phyloP scores from a whole-genome alignment of 2,113 vertebrate species.

The Poecilia latipinna region DNA sequence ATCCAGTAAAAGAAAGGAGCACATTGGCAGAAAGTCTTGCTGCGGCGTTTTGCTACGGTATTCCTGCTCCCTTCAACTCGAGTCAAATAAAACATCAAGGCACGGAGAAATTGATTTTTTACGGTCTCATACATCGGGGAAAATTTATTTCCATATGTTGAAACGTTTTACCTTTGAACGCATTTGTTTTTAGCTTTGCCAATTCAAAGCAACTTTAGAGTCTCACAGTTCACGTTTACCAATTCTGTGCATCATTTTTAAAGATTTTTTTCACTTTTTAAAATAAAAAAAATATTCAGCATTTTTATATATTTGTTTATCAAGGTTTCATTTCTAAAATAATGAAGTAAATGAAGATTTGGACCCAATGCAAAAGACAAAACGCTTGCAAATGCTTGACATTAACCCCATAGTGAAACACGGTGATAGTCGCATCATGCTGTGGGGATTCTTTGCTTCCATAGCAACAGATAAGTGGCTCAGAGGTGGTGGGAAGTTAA shows the following conservation, averaged over 20 bases:
- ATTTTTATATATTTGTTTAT: not conserved
- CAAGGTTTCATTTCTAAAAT: not conserved
- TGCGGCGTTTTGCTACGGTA: not conserved
- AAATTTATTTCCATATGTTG: no score
- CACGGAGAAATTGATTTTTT: not conserved
- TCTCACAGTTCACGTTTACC: no score
- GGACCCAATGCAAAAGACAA: not conserved
- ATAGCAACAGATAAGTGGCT: not conserved
- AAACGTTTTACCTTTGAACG: no score
- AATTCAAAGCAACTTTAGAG: not conserved
- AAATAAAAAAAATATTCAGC: no score
- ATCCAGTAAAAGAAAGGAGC: not conserved
- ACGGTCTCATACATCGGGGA: not conserved
- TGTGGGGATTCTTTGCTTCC: not conserved
- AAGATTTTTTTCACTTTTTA: no score
- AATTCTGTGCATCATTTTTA: no score
- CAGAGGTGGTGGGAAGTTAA: not conserved
- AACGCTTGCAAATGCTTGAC: not conserved
- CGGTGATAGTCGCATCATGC: not conserved
- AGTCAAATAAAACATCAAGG: not conserved
- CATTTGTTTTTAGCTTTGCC: no score
- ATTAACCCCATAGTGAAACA: not conserved
- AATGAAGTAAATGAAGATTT: not conserved
- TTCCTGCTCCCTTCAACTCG: not conserved
- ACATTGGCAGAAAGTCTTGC: not conserved